A percentile compares a stretch with the other conserved stretches of the same genome.
phyloP scores from a whole-genome alignment of 2,113 vertebrate species.

The Rhegmatorhina hoffmannsi region DNA sequence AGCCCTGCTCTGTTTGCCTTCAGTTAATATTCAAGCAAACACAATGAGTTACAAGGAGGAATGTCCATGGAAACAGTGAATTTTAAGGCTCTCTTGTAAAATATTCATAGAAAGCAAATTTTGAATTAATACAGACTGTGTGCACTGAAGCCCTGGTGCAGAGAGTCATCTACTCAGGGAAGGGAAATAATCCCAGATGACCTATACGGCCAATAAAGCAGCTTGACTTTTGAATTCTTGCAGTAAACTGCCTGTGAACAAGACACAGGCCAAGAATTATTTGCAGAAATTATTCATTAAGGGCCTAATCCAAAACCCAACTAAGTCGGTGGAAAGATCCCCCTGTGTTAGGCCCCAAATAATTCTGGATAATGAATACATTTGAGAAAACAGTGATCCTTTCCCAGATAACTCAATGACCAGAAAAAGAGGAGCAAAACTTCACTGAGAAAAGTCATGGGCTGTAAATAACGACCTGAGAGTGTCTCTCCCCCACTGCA shows the following conservation, averaged over 20 bases:
- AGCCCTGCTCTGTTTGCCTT: constrained; percentile 35
- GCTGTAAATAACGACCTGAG: not conserved
- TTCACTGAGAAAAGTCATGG: not conserved
- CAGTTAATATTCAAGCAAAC: constrained; percentile 49
- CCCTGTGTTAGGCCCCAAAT: constrained; percentile 53
- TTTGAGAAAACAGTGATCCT: constrained; percentile 61
- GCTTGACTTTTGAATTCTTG: constrained; percentile 68
- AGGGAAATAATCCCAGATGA: constrained; percentile 59
- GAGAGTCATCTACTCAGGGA: constrained; percentile 62
- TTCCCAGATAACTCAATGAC: constrained; percentile 32
- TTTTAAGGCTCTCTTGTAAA: constrained; percentile 63
- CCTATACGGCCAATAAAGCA: constrained; percentile 66
- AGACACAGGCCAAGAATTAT: constrained; percentile 67
- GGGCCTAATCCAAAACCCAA: constrained; percentile 63
- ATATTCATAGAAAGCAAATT: constrained; percentile 71
- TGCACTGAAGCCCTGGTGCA: constrained; percentile 45
- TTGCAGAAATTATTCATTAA: constrained; percentile 70
- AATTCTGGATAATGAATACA: constrained; percentile 68
- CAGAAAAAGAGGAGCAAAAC: not conserved
- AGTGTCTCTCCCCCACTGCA: not conserved
- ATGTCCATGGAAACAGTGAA: constrained; percentile 54
- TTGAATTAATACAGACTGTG: constrained; percentile 65
- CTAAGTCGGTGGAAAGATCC: constrained; percentile 63
- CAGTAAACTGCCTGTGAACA: constrained; percentile 70
- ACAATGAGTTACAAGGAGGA: constrained; percentile 46